Base-by-base conservation (phyloP, 2,113 vertebrate genomes). In the Gambusia holbrooki region DNA sequence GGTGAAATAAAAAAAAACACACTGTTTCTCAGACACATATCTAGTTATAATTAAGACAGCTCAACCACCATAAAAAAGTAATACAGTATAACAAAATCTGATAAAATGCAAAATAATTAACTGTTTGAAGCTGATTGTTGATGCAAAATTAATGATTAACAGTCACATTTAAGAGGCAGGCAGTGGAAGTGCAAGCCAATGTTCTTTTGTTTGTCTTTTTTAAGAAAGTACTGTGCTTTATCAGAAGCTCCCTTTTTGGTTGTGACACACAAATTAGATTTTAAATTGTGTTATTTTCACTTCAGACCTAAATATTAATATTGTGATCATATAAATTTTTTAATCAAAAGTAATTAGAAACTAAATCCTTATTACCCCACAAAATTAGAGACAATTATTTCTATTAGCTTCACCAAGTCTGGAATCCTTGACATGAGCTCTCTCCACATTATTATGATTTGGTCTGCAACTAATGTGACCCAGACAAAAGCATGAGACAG, bases 1-100 rank as follows among this genome's bases (percentile, higher is more conserved):
- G 87, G 80, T 87, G 85, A 90, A 87, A 71, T 42, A 48, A 77
- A 90, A 27, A 27, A 27, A 87, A 90, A 76, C 76, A 74, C 77
- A 90, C 73, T 32, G 60, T 45, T 88, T 87, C 71, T 69, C 73
- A 84, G 84, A 85, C 83, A 87, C 54, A 60, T 82, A 84, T 84
- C 71, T 79, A 66, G 81, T 89, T 87, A 88, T 88, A 88, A 90
- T 88, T 81, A 81, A 77, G 76, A 85, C 33, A 83, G 63, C 60
- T n/a, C 22, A 58, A 58, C 19, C 51, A 9, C 19, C 1, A 10
- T 10, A 3, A 58, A 54, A 10, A 54, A 54, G 6, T 11, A 37
- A n/a, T n/a, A n/a, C n/a, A n/a, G n/a, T n/a, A 58, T 10, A n/a
- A 11, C 51, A 25, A 22, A 58, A 25, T 22, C 19, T 54, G 22